Percentiles rank a stretch among this genome's conserved stretches.
Conservation (phyloP, 2,888 invertebrate species). For the Drosophila histrio region DNA sequence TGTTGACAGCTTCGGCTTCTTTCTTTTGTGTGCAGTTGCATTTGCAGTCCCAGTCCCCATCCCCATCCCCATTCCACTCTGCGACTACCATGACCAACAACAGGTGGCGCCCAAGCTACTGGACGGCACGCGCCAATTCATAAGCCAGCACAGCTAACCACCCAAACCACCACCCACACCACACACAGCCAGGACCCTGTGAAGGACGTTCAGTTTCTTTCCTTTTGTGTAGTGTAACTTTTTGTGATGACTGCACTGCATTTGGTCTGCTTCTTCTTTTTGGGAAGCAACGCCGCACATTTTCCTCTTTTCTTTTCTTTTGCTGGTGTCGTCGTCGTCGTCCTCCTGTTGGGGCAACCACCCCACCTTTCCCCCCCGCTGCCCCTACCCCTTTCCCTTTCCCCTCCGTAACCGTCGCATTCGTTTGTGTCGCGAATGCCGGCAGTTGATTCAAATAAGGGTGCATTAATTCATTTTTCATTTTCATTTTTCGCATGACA, state of each 20-base stretch:
- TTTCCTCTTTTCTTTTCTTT: constrained; percentile 51
- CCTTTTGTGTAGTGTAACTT: constrained; percentile 67
- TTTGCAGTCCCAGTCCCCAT: no score
- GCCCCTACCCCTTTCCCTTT: not conserved
- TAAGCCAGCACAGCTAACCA: constrained; percentile 29
- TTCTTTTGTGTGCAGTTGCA: constrained; percentile 12
- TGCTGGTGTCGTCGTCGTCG: constrained; percentile 11
- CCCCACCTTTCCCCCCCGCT: not conserved
- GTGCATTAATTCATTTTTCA: constrained; percentile 15
- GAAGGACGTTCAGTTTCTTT: constrained; percentile 72
- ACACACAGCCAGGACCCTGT: constrained; percentile 20
- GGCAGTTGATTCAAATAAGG: constrained; percentile 11
- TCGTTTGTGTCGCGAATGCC: constrained; percentile 2
- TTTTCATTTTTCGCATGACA: constrained; percentile 12
- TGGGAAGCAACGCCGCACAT: constrained; percentile 21
- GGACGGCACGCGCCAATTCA: constrained; percentile 56
- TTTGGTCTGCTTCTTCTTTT: constrained; percentile 59
- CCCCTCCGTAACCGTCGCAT: not conserved
- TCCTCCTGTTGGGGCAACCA: not conserved
- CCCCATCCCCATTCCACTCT: not conserved
- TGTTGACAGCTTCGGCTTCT: constrained; percentile 33
- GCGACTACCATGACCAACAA: constrained; percentile 36
- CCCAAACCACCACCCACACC: constrained; percentile 4
- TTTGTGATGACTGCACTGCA: constrained; percentile 58
- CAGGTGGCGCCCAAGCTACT: constrained; percentile 67